Conservation (phyloP, 2,888 invertebrate species). For the Eupithecia exiguata region DNA sequence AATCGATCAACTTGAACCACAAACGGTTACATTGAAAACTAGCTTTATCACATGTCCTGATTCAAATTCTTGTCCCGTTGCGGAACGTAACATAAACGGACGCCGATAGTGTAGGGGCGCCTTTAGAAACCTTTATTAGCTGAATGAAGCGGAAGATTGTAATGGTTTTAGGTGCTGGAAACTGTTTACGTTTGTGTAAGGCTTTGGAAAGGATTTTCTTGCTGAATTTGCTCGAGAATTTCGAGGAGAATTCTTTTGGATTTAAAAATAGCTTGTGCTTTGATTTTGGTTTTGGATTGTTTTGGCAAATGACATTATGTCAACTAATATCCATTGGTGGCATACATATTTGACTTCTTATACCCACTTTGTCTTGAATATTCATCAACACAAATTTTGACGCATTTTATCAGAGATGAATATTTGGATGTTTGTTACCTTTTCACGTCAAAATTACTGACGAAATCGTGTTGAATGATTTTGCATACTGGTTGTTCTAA, state of each 20-base stretch:
- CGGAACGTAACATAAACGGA: conserved; percentile 20
- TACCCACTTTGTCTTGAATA: no score
- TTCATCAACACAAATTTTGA: neutral
- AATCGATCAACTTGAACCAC: neutral
- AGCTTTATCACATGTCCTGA: conserved; percentile 1
- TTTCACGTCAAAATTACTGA: no score
- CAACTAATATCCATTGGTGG: neutral
- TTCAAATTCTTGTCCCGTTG: conserved; percentile 15
- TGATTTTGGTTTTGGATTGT: neutral
- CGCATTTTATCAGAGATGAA: neutral
- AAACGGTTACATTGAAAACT: conserved; percentile 8
- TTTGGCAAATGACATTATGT: neutral
- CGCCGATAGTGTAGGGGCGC: conserved; percentile 32
- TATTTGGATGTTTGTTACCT: no score
- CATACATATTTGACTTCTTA: neutral
- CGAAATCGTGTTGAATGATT: no score
- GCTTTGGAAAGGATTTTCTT: conserved; percentile 22
- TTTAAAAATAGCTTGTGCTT: neutral
- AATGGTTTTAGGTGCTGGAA: conserved; percentile 35
- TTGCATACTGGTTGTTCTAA: no score
- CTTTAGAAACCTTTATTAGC: conserved; percentile 34
- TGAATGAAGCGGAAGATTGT: conserved; percentile 37
- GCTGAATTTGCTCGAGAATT: conserved; percentile 12
- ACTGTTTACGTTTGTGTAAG: conserved; percentile 24
- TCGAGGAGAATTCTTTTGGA: neutral